Evolutionary conservation across 2,113 vertebrate species (phyloP), one percentile per base, ranked within the genome.

Genomic region (Pygoscelis adeliae): DNA sequence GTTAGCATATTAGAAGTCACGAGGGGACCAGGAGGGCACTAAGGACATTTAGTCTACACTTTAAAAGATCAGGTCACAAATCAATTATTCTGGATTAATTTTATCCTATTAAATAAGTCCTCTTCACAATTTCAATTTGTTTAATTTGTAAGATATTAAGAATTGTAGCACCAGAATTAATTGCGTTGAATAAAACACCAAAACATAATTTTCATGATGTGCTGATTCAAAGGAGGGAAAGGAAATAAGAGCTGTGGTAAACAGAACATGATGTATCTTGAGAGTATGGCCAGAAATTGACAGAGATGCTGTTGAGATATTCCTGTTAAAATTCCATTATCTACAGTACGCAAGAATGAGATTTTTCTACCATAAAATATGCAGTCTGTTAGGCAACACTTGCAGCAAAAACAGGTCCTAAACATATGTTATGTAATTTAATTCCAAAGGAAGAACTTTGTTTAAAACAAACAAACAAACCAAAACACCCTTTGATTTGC

Each of bases 71-170:
- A 23, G 87, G 90, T 86, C 93, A 83, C 84, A 95, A 93, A 96
- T 96, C 92, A 94, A 91, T 97, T 95, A 83, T 34, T 93, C 56
- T 13, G 9, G 74, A 90, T 91, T 93, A 74, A 94, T 95, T 97
- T 91, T 34, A 93, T 83, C 74, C 58, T 83, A 80, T 69, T 93
- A 72, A 94, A 71, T 13, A 67, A 79, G 53, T 65, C 78, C 66
- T 93, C 78, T 16, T 90, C 81, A 82, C 87, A 53, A 87, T 69
- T 91, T 82, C 78, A 59, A 80, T 87, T 79, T 87, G 77, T 50
- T 95, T 93, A 15, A 95, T 87, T 91, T 94, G 82, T 65, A 69
- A 58, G 53, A 40, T 77, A 83, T 83, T 72, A 88, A 32, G 27
- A 83, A 87, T 93, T 88, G 52, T 40, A 96, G 36, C 52, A 79